Evolutionary conservation across 2,113 vertebrate genomes (phyloP).

Genomic region (Uropsilus gracilis): DNA sequence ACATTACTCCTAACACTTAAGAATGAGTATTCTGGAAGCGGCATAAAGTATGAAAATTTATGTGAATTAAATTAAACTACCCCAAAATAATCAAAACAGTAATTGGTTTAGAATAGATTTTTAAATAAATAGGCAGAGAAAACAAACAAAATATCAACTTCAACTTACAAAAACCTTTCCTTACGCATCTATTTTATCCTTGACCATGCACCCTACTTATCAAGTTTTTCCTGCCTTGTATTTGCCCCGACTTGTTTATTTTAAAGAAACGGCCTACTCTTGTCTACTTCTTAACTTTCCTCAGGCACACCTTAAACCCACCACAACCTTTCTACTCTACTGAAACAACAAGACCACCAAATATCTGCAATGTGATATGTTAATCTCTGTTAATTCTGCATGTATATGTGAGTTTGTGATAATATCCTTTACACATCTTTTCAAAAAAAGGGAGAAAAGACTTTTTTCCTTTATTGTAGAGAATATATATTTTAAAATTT

Average conservation of each 20-base stretch:
- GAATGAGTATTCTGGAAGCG: background rate
- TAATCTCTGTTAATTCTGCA: constrained; percentile 22
- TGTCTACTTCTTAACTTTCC: background rate
- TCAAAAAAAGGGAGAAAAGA: background rate
- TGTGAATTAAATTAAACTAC: background rate
- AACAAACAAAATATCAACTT: background rate
- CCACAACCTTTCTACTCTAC: background rate
- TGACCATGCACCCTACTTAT: background rate
- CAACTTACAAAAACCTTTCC: constrained; percentile 18
- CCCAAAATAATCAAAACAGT: constrained; percentile 22
- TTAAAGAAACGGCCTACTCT: constrained; percentile 15
- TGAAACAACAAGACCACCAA: background rate
- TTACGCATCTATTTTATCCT: background rate
- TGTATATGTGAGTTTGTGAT: background rate
- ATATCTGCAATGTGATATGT: background rate
- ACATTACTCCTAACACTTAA: background rate
- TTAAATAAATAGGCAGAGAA: background rate
- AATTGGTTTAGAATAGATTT: background rate
- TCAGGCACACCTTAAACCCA: constrained; percentile 2
- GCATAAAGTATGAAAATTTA: constrained; percentile 23
- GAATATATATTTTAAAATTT: background rate
- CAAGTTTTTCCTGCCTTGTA: background rate
- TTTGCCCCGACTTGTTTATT: background rate
- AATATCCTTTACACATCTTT: background rate
- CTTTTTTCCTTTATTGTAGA: background rate